A percentile compares a stretch with the other conserved stretches of the same genome.
Evolutionary conservation across 1,140 invertebrate species (phyloP).

Genomic region (Microvelia longipes): DNA sequence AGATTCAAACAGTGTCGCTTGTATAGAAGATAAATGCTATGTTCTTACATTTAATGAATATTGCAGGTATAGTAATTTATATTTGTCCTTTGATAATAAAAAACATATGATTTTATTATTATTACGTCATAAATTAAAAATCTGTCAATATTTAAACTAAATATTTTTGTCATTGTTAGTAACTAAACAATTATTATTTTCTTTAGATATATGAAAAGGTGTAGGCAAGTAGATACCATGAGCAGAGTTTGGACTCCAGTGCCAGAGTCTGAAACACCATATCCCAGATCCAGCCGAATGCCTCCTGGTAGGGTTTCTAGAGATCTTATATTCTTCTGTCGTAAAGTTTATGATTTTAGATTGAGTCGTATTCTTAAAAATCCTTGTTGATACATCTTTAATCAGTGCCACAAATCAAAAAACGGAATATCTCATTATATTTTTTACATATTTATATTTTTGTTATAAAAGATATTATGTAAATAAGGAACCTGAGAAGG

Average conservation of each 20-base stretch:
- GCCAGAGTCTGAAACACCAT: slow-evolving; percentile 35
- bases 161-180: no score
- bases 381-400: slow-evolving; percentile 19
- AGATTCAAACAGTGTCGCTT: slow-evolving; percentile 88
- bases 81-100: no score
- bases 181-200: not conserved
- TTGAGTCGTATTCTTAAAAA: slow-evolving; percentile 61
- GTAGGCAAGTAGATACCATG: not conserved
- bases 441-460: no score
- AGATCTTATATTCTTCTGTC: slow-evolving; percentile 85
- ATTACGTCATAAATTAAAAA: no score
- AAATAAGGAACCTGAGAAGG: no score
- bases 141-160: no score
- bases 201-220: slow-evolving; percentile 7
- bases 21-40: slow-evolving; percentile 95
- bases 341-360: slow-evolving; percentile 85
- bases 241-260: slow-evolving; percentile 27
- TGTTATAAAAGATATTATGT: no score
- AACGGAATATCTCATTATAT: no score
- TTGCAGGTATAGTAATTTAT: slow-evolving; percentile 74
- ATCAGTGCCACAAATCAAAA: not conserved
- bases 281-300: slow-evolving; percentile 38
- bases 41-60: slow-evolving; percentile 94
- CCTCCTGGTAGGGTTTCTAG: slow-evolving; percentile 55
- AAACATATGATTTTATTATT: no score